Evolutionary conservation across 2,797 vertebrate species (phyloP).

Genomic region (Catamblyrhynchus diadema): DNA sequence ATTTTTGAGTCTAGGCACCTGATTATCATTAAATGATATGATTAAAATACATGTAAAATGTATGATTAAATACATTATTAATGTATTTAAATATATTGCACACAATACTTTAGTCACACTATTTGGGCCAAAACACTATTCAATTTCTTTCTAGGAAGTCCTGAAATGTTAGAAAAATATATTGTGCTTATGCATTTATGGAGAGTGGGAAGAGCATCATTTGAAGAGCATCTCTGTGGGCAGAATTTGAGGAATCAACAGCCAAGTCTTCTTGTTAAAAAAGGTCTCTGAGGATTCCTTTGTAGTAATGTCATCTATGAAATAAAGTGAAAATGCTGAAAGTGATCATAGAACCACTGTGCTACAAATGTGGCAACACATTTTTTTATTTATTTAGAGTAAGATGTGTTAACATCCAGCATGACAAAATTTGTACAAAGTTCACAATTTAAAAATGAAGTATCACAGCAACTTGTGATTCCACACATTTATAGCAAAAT

Average conservation of each 20-base stretch:
- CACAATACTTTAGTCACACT: not conserved
- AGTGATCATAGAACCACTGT: conserved; percentile 65
- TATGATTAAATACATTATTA: too few species aligned
- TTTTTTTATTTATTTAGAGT: conserved; percentile 98
- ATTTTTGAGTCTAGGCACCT: not conserved
- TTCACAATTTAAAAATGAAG: conserved; percentile 99
- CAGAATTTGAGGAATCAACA: not conserved
- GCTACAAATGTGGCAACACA: conserved; percentile 93
- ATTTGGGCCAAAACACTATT: not conserved
- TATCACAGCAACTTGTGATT: conserved; percentile 99
- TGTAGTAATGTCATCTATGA: not conserved
- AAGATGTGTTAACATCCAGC: conserved; percentile 99
- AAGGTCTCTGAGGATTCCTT: not conserved
- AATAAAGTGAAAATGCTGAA: conserved; percentile 32
- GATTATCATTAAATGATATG: not conserved
- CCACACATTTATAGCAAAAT: conserved; percentile 99
- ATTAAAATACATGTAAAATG: not conserved
- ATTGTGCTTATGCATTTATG: fast-evolving
- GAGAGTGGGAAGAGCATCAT: not conserved
- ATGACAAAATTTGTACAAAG: conserved; percentile 99
- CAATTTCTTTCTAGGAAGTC: not conserved
- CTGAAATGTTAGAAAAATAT: not conserved
- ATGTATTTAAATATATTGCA: not conserved
- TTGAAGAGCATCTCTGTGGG: not conserved
- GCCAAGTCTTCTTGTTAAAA: not conserved